phyloP scores from a whole-genome alignment of 2,888 invertebrate species.

The Dromius quadrimaculatus region DNA sequence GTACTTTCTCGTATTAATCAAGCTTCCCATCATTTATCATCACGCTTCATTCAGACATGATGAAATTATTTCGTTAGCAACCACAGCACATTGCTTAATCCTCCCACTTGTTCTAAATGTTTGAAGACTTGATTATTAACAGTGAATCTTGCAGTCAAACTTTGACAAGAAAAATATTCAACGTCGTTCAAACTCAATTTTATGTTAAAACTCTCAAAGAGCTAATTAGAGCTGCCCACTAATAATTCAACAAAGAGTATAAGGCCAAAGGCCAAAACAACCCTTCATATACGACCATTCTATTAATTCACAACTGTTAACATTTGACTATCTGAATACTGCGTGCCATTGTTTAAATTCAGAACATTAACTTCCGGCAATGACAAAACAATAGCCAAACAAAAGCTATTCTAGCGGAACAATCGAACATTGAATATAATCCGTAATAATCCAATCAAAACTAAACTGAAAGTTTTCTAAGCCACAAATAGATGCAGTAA shows the following conservation, averaged over 20 bases:
- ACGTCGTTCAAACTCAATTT: too few relatives aligned
- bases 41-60: too few relatives aligned
- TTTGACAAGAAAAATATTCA: too few relatives aligned
- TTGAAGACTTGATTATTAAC: too few relatives aligned
- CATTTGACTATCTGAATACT: slow-evolving; percentile 14
- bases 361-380: slow-evolving; percentile 7
- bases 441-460: slow-evolving; percentile 24
- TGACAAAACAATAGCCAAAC: slow-evolving; percentile 22
- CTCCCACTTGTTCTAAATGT: too few relatives aligned
- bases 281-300: slow-evolving; percentile 6
- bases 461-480: slow-evolving; percentile 4
- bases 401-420: slow-evolving; percentile 8
- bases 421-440: slow-evolving; percentile 25
- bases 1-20: too few relatives aligned
- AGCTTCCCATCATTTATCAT: too few relatives aligned
- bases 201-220: too few relatives aligned
- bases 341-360: neutral
- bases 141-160: too few relatives aligned
- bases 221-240: slow-evolving; percentile 13
- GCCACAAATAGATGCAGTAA: neutral
- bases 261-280: slow-evolving; percentile 12
- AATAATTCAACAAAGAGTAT: slow-evolving; percentile 27
- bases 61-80: too few relatives aligned
- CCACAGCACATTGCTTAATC: too few relatives aligned
- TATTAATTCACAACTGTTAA: slow-evolving; percentile 11